Base-by-base conservation (phyloP, 2,113 vertebrate genomes). In the Melierax canorus region DNA sequence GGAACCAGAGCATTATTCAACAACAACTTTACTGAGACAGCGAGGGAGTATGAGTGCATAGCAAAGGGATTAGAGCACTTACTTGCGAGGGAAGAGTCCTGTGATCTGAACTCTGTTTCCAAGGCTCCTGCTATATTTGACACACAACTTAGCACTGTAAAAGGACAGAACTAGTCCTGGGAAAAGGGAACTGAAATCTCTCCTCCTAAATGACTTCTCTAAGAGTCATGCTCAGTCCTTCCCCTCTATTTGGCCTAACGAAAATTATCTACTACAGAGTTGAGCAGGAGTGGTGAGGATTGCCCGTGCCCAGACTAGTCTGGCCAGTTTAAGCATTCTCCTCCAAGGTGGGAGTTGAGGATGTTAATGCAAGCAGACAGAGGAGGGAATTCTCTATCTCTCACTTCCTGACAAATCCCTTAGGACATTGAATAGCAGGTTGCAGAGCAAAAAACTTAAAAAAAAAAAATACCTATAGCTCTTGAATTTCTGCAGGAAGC, bases 381-480 rank as follows among this genome's bases (percentile, higher is more conserved):
- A 91, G 48, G 14, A 81, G 43, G n/a, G 27, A 68, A 68, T 50
- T 77, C 87, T 39, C 12, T 38, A 20, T 56, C 39, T 86, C 41
- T 74, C 46, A 46, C n/a, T 83, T 53, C 34, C n/a, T 48, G 26
- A 36, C 36, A 66, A 86, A 83, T 41, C 56, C 86, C 41, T 51
- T 53, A 16, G 59, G 58, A 76, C 23, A 23, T 2, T 12, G 53
- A 68, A 77, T 4, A 85, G 68, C 30, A 88, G 59, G 48, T 3
- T 80, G 38, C n/a, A 53, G 46, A 92, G 32, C 27, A 72, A 63
- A 15, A 67, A 62, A 16, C 14, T 63, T 50, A 4, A 4, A 11
- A 32, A 41, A 41, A 34, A 14, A 12, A n/a, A n/a, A 7, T 5
- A 46, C 5, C 36, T 2, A 1, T 46, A 3, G 2, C 11, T 67